Evolutionary conservation across 2,113 vertebrate genomes (phyloP).

Genomic region (Etheostoma spectabile): DNA sequence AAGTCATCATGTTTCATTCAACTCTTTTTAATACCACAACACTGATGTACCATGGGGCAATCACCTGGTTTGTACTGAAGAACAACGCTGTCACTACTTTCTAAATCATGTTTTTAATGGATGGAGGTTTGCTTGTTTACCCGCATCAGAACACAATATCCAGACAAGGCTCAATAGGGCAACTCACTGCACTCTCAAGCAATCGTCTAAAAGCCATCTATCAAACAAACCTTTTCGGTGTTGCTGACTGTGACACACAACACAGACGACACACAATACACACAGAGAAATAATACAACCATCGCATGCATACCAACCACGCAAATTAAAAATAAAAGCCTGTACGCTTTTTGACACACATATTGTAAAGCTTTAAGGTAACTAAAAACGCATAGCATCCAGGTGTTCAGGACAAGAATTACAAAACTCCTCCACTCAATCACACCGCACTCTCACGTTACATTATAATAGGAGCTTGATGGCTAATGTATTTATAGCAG

Average conservation of each 20-base stretch:
- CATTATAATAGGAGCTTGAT: not conserved
- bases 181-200: conserved; percentile 29
- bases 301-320: conserved; percentile 17
- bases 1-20: not conserved
- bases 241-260: not conserved
- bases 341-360: conserved; percentile 8
- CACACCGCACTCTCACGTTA: conserved; percentile 23
- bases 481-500: not conserved
- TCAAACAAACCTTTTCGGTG: conserved; percentile 8
- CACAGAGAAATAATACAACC: not conserved
- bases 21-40: not conserved
- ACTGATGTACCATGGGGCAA: not conserved
- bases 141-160: conserved; percentile 7
- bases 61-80: not conserved
- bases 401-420: conserved; percentile 17
- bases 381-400: conserved; percentile 14
- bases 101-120: not conserved
- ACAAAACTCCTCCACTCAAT: not conserved
- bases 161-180: not conserved
- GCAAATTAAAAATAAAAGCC: conserved; percentile 20
- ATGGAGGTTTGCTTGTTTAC: conserved; percentile 4
- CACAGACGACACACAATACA: not conserved
- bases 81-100: not conserved
- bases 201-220: conserved; percentile 43
- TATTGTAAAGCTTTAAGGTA: not conserved